Percentiles rank a stretch among this genome's conserved stretches.
Evolutionary conservation across 2,888 invertebrate species (phyloP).

Genomic region (Oasisia sp.): DNA sequence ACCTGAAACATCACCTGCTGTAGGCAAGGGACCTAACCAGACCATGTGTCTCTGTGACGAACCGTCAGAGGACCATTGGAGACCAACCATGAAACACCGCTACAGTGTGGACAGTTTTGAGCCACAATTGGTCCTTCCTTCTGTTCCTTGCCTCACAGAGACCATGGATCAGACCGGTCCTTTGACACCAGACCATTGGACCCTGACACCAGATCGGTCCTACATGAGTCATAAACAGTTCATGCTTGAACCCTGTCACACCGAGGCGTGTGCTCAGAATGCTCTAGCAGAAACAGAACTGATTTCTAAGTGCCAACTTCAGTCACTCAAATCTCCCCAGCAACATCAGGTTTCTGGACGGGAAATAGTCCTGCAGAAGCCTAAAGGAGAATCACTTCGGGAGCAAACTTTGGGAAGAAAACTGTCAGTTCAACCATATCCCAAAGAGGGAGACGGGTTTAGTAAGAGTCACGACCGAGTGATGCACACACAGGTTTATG

Average conservation of each 20-base stretch:
- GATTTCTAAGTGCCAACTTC: not conserved
- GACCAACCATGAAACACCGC: not conserved
- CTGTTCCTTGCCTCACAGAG: not conserved
- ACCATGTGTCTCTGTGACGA: not conserved
- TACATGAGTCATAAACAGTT: not conserved
- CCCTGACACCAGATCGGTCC: not conserved
- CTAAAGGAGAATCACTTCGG: not conserved
- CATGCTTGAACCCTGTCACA: not conserved
- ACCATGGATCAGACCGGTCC: not conserved
- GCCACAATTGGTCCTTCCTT: not conserved
- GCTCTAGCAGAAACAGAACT: not conserved
- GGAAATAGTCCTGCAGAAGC: not conserved
- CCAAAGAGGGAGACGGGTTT: not conserved
- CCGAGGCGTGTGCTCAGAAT: not conserved
- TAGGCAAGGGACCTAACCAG: conserved; percentile 7
- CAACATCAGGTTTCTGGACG: not conserved
- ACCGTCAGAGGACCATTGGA: not conserved
- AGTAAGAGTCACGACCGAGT: not conserved
- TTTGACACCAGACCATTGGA: not conserved
- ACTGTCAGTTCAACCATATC: not conserved
- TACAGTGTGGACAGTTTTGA: not conserved
- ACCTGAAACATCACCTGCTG: not conserved
- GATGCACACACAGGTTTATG: not conserved
- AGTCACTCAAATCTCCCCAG: not conserved
- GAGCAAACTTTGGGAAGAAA: not conserved